Evolutionary conservation across 1,140 invertebrate species (phyloP).

Genomic region (Maconellicoccus hirsutus): DNA sequence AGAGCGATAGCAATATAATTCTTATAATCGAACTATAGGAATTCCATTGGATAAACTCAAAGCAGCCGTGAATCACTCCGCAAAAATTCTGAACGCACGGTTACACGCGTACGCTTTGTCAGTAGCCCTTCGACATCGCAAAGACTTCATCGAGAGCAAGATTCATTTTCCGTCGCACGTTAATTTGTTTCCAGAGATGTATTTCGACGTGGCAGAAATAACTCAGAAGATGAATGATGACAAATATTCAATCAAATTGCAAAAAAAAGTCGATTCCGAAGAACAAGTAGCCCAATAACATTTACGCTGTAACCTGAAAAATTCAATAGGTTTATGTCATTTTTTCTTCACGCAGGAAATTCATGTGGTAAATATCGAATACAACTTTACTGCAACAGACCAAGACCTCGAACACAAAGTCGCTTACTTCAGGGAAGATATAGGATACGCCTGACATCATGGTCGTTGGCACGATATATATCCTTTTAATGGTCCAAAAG

Average conservation of each 20-base stretch:
- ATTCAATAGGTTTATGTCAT: too few species aligned
- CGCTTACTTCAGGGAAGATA: conserved; percentile 60
- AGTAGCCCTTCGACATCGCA: background rate
- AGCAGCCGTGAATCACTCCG: background rate
- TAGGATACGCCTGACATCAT: conserved; percentile 61
- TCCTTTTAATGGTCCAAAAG: conserved; percentile 33
- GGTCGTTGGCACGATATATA: conserved; percentile 53
- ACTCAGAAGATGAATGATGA: too few species aligned
- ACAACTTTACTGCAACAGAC: conserved; percentile 59
- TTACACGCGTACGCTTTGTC: background rate
- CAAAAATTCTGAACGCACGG: background rate
- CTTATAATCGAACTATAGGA: background rate
- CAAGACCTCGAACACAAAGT: conserved; percentile 57
- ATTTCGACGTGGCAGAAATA: background rate
- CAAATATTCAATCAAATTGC: too few species aligned
- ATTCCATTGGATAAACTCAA: background rate
- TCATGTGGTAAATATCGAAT: conserved; percentile 11
- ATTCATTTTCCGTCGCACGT: background rate
- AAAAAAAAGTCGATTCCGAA: too few species aligned
- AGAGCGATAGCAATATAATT: background rate
- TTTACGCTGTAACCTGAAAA: too few species aligned
- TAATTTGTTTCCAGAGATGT: background rate
- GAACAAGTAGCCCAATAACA: too few species aligned
- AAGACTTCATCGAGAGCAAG: background rate
- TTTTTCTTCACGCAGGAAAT: too few species aligned